phyloP scores from a whole-genome alignment of 2,113 vertebrate genomes.

The Dicerorhinus sumatrensis region DNA sequence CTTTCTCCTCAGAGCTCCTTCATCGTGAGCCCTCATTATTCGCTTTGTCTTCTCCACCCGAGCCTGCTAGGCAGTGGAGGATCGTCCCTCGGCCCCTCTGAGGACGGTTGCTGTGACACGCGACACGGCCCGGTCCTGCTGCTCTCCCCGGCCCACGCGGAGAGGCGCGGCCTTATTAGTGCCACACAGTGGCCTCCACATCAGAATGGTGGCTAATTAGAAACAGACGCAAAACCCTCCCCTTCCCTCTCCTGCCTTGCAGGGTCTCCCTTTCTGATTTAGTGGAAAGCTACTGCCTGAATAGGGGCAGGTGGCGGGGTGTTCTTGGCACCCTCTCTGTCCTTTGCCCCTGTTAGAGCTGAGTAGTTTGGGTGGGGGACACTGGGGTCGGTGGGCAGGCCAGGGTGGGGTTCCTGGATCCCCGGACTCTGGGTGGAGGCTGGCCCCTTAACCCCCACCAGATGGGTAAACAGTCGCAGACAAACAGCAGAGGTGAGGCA shows the following conservation, averaged over 20 bases:
- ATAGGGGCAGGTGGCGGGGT: neutral
- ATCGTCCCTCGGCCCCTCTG: constrained; percentile 88
- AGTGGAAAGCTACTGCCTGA: neutral
- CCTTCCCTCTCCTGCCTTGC: no score
- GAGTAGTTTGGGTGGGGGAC: neutral
- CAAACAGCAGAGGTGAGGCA: neutral
- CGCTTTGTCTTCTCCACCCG: constrained; percentile 93
- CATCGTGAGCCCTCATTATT: constrained; percentile 94
- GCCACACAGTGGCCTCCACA: neutral
- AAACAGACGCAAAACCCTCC: neutral
- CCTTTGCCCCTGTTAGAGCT: neutral
- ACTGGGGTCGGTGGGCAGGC: neutral
- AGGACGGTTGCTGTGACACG: constrained; percentile 89
- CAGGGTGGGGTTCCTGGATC: neutral
- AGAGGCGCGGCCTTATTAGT: constrained; percentile 30
- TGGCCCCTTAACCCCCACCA: fast-evolving
- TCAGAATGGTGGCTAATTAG: constrained; percentile 36
- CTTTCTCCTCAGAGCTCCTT: constrained; percentile 91
- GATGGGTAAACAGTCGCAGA: neutral
- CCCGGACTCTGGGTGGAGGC: neutral
- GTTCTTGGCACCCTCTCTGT: neutral
- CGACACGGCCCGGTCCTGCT: constrained; percentile 82
- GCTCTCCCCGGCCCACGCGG: constrained; percentile 64
- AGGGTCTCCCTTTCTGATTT: neutral
- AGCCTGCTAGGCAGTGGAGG: constrained; percentile 88